Base-by-base conservation (phyloP, 2,113 vertebrate species). In the Girardinichthys multiradiatus region DNA sequence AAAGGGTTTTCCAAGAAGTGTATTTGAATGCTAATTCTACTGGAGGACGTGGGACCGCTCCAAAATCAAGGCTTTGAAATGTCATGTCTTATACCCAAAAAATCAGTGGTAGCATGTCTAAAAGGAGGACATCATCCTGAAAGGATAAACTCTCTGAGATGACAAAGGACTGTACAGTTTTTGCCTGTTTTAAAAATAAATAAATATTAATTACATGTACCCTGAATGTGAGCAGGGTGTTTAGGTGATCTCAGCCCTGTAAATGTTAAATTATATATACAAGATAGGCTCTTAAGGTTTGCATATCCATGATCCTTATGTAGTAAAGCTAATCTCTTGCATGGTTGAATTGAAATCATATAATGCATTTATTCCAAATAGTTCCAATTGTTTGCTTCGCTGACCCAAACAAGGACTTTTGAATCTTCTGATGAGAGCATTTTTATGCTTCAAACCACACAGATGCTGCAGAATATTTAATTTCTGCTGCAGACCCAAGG, bases 51-150 rank as follows among this genome's bases (percentile, higher is more conserved):
- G 3, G 69, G 75, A 71, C 72, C 10, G 15, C 62, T 84, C 57
- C 54, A 78, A 26, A 54, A 76, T 19, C 30, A 54, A 67, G 11
- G 51, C 4, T 31, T 19, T 71, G 10, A 74, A 72, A 70, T 42
- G 28, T 74, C 39, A 42, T 33, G 42, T 84, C 61, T 45, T 51
- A 33, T 29, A 70, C 0, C n/a, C n/a, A n/a, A 74, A 74, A 54
- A 74, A 57, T 70, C 31, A 78, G 86, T 89, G 87, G 85, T 92
- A 87, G 91, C 84, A 78, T 91, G 83, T 92, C 72, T 91, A 90
- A 91, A 91, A 89, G 86, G 83, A 90, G 81, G 71, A 87, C 81
- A 86, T 89, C 79, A 86, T 88, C 71, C 82, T 30, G 58, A 81
- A 77, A 81, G 74, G 70, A 85, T 69, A 60, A 76, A 68, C 84